These are phyloP conservation scores for Tricholaema leucomelas DNA, from an alignment of 2,113 vertebrate genomes.

Conservation along the genomic window DNA sequence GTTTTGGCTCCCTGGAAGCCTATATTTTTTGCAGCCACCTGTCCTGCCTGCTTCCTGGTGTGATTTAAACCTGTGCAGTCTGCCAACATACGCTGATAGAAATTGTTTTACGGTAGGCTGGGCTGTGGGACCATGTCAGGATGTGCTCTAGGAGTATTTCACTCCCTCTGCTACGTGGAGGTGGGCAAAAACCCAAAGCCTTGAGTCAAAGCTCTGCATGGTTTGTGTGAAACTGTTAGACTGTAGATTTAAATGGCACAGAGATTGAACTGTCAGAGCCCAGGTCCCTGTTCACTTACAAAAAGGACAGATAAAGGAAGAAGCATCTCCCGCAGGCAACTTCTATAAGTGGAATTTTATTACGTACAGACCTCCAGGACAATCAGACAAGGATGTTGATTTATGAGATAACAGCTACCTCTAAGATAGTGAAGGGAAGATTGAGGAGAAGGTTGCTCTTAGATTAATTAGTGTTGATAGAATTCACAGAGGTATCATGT, in stretches of 20 bases:
- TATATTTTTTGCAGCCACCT: constrained; percentile 30
- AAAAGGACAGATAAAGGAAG: neutral
- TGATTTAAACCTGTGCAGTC: constrained; percentile 45
- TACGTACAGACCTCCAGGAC: neutral
- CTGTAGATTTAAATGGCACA: neutral
- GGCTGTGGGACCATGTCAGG: neutral
- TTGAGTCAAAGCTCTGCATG: fast-evolving
- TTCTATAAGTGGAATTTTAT: neutral
- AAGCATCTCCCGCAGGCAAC: neutral
- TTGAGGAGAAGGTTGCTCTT: constrained; percentile 13
- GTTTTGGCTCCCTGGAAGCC: constrained; percentile 18
- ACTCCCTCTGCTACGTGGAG: fast-evolving
- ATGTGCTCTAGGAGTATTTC: neutral
- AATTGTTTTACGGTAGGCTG: neutral
- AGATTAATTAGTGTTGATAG: constrained; percentile 30
- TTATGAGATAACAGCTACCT: neutral
- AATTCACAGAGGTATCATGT: neutral
- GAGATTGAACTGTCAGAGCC: neutral
- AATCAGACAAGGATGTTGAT: neutral
- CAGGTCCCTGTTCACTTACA: neutral
- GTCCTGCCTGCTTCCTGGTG: constrained; percentile 34
- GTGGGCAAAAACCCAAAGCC: neutral
- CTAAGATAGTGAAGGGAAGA: neutral
- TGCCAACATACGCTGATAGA: neutral
- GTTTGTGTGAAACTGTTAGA: neutral